phyloP scores from a whole-genome alignment of 2,113 vertebrate species.

The Anser brachyrhynchus region DNA sequence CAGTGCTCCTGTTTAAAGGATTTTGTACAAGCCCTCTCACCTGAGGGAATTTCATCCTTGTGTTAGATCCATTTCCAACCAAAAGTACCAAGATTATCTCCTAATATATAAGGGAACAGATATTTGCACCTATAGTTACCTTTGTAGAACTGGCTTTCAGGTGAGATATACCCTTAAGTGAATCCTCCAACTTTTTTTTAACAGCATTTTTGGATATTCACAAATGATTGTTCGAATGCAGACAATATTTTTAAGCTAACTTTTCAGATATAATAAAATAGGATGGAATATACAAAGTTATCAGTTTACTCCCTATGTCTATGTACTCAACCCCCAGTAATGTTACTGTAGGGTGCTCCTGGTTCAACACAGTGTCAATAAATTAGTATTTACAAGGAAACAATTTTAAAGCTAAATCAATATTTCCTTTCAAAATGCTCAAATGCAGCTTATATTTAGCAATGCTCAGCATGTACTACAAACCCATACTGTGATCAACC shows the following conservation, averaged over 20 bases:
- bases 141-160: not conserved
- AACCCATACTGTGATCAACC: not conserved
- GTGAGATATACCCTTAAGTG: not conserved
- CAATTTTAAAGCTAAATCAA: not conserved
- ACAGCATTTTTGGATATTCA: not conserved
- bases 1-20: not conserved
- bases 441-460: not conserved
- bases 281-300: not conserved
- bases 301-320: not conserved
- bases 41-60: not conserved
- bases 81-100: not conserved
- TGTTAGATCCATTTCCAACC: not conserved
- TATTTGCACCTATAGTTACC: not conserved
- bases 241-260: not conserved
- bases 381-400: not conserved
- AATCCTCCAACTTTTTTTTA: not conserved
- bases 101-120: not conserved
- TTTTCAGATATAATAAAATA: not conserved
- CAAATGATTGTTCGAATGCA: not conserved
- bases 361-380: not conserved
- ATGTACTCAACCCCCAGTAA: not conserved
- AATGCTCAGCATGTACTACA: not conserved
- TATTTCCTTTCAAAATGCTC: not conserved
- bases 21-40: not conserved
- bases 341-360: not conserved